Evolutionary conservation across 2,888 invertebrate species (phyloP), one percentile per base, ranked within the genome.

Genomic region (Stictocephala bisonia): DNA sequence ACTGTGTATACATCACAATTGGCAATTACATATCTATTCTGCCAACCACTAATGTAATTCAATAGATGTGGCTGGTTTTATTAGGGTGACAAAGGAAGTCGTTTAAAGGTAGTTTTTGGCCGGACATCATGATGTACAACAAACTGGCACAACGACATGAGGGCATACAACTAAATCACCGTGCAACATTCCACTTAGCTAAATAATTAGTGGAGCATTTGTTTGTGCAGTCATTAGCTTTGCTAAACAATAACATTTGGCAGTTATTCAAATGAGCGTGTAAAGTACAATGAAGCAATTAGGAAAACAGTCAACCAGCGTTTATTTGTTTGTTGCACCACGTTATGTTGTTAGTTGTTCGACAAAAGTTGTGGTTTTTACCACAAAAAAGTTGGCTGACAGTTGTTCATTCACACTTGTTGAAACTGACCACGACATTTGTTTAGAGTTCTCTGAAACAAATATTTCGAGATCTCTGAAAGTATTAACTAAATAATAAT

Each of bases 201-300:
- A 64, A 64, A 64, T 64, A 64, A 64, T 64, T 44, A 64, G 64
- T 24, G 9, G 26, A 64, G 24, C 64, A 64, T 64, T 64, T 64
- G 64, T 64, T 64, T 64, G 41, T 20, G 18, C 9, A 22, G 40
- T 27, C 64, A 64, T 64, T 64, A 64, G 64, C 64, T 24, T 56
- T 40, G 27, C 64, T 41, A 64, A 64, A 71, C 70, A 71, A 58
- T 71, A 58, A 71, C 70, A 58, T 58, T 71, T 71, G 70, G 70
- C 70, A 44, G 70, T 71, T 58, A 58, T 71, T 71, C 70, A 71
- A 53, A 58, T 58, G 70, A 15, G 26, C 48, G 13, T 71, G 70
- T 71, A 41, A 64, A 64, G 40, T 26, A 44, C 64, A 26, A 41
- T 15, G 64, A 27, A 64, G 64, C 27, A 35, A 13, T 22, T n/a